These are phyloP conservation scores for Mechanitis mazaeus DNA, from an alignment of 2,888 invertebrate genomes.

Conservation along the genomic window DNA sequence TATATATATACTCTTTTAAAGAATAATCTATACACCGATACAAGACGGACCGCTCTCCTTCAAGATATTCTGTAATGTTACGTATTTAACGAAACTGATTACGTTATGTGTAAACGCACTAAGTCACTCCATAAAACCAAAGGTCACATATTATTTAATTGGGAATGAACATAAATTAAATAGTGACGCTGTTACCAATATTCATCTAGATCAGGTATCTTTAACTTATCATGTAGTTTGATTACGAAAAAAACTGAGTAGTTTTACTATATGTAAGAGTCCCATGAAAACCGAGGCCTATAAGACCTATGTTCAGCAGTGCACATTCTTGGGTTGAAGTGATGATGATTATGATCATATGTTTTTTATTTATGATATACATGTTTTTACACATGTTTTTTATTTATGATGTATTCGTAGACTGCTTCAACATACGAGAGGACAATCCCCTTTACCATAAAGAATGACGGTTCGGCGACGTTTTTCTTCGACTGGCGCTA, in stretches of 20 bases:
- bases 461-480: constrained; percentile 64
- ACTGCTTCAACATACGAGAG: constrained; percentile 67
- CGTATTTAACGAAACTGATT: constrained; percentile 69
- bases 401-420: constrained; percentile 36
- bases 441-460: constrained; percentile 56
- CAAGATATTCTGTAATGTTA: constrained; percentile 73
- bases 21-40: constrained; percentile 74
- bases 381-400: too few relatives aligned
- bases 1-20: constrained; percentile 44
- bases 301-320: too few relatives aligned
- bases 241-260: background rate
- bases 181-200: constrained; percentile 57
- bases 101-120: constrained; percentile 69
- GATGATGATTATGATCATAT: too few relatives aligned
- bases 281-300: too few relatives aligned
- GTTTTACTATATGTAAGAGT: background rate
- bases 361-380: background rate
- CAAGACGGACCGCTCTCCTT: constrained; percentile 74
- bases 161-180: constrained; percentile 57
- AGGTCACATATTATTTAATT: constrained; percentile 64
- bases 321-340: too few relatives aligned
- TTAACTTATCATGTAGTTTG: background rate
- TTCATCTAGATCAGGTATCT: constrained; percentile 64
- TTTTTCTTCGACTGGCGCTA: constrained; percentile 66
- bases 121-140: constrained; percentile 72